Base-by-base conservation (phyloP, 2,888 invertebrate species). In the Drosophila falleni region DNA sequence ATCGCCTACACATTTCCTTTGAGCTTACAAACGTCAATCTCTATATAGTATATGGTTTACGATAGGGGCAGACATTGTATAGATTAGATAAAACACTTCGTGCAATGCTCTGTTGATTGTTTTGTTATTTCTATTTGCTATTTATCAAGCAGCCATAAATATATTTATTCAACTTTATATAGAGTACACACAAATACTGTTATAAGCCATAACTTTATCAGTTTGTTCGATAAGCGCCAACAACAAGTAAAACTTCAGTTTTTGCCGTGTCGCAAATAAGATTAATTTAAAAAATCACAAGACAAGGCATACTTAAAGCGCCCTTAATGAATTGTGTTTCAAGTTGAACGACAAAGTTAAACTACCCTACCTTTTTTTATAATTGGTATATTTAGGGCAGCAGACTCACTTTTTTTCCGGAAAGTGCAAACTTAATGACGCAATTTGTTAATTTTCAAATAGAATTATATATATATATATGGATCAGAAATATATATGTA, bases 81-180 rank as follows among this genome's bases (percentile, higher is more conserved):
- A 65, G 87, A 83, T 83, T 71, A 87, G 83, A 87, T 83, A 87
- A 79, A 73, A 23, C 10, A 60, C 37, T 62, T 58, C 39, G 50
- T 63, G 46, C 66, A 79, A 61, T 65, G 74, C 53, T 60, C 47
- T 63, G 47, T 70, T 55, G 55, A 71, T 71, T 71, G 66, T 59
- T 70, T 65, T 76, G 61, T 58, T 66, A 42, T 58, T 64, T 39
- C 16, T 41, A 9, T 46, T 53, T 44, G 11, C 39, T 59, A 37
- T 47, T 58, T 58, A 51, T 55, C 55, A 33, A 23, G 8, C 23
- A 23, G 37, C 16, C 37, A 58, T 58, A 58, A 58, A 58, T 58
- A 58, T 26, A 58, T 47, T 58, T 29, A 58, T 58, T 29, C n/a
- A 29, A 31, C 16, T 41, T 31, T 15, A 15, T 53, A 39, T 37